Percentiles rank a stretch among this genome's conserved stretches.
These are phyloP conservation scores for Epinephelus moara DNA, from an alignment of 2,113 vertebrate species.

Conservation along the genomic window DNA sequence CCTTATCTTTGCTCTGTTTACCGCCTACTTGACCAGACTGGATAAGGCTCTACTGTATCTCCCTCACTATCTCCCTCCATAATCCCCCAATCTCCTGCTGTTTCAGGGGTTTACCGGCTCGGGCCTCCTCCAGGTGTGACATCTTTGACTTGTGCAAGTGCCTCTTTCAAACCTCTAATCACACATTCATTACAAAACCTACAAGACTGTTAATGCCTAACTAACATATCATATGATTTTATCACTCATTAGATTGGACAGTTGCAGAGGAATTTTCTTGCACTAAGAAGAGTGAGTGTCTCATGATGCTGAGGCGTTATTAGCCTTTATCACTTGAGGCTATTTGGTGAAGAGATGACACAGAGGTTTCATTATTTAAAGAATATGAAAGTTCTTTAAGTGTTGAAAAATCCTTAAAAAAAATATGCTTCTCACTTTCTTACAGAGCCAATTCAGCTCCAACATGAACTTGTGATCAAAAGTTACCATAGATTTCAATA, in stretches of 20 bases:
- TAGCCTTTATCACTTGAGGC: conserved; percentile 22
- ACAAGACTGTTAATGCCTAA: background rate
- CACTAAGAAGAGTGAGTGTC: background rate
- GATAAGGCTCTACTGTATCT: background rate
- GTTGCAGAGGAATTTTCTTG: conserved; percentile 5
- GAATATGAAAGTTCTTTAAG: background rate
- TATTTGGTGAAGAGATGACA: conserved; percentile 23
- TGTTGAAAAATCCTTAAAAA: conserved; percentile 1
- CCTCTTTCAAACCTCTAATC: background rate
- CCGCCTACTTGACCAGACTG: background rate
- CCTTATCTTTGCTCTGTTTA: conserved; percentile 20
- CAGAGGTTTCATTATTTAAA: conserved; percentile 40
- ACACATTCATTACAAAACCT: background rate
- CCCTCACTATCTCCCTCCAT: background rate
- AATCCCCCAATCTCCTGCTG: conserved; percentile 10
- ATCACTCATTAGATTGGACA: background rate
- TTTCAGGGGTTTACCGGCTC: background rate
- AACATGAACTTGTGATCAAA: background rate
- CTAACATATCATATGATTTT: background rate
- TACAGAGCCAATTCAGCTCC: background rate
- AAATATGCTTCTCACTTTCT: background rate
- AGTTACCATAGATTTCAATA: background rate
- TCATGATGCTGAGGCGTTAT: conserved; percentile 31
- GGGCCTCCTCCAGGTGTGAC: conserved; percentile 14
- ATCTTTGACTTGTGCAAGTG: conserved; percentile 15